Evolutionary conservation across 2,888 invertebrate genomes (phyloP), one percentile per base, ranked within the genome.

Genomic region (Tenthredo notha): DNA sequence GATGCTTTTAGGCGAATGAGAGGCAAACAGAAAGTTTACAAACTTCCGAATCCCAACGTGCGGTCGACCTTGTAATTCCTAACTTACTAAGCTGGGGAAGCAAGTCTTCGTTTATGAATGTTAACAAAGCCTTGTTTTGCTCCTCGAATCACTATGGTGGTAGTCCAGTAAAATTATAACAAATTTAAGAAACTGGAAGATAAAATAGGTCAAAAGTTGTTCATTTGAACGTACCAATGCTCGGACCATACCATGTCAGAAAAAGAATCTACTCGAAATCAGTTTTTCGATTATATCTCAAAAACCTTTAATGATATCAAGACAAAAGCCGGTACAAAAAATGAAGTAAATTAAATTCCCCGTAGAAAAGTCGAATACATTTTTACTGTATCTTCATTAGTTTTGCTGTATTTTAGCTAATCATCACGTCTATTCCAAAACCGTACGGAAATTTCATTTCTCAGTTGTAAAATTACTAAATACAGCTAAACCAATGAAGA

Each of bases 51-150:
- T 43, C 75, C 75, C 50, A 21, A 10, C 43, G 33, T 75, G 43
- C 75, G 43, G 43, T 75, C 43, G 43, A 25, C 65, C 58, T 40
- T 58, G 58, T 50, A 54, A 80, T 80, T 37, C 58, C 37, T 37
- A 47, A 75, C 47, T 75, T 25, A 25, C 75, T 75, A 75, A 75
- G 43, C 75, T 43, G 43, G 15, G 75, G 75, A 70, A 43, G 47
- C 40, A n/a, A 25, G 25, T 61, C 61, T 25, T 61, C 54, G 54
- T 61, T 61, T 61, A 61, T 61, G 21, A 61, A 61, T 25, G 25
- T 25, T 61, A 61, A 61, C 61, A 61, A 72, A 33, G 29, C 40
- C 77, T 85, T 84, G 67, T 85, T 83, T 86, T 15, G 50, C 84
- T 67, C 75, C n/a, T 84, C 54, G 54, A 6, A 54, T 2, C 54